phyloP scores from a whole-genome alignment of 64 coral and sea anemone species.

The Stichodactyla helianthus region DNA sequence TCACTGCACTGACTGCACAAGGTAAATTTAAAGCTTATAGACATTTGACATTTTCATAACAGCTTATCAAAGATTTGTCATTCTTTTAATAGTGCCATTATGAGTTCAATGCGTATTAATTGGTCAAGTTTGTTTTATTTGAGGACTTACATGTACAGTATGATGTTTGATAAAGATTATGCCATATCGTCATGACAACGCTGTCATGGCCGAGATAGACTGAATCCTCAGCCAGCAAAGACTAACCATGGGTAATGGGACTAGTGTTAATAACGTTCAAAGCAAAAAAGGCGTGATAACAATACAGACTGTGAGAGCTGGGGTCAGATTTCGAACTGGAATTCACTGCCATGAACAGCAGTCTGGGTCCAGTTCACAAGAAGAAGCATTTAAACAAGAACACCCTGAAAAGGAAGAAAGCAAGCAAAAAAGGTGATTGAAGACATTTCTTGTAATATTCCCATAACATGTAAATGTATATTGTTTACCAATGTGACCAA shows the following conservation, averaged over 20 bases:
- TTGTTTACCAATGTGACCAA: no score
- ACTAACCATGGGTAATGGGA: neutral
- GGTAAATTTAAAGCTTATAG: no score
- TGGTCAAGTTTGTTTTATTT: neutral
- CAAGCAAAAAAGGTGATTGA: neutral
- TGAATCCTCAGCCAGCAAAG: neutral
- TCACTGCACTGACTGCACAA: no score
- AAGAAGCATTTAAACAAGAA: neutral
- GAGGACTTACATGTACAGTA: neutral
- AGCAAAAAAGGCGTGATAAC: neutral
- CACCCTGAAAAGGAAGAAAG: neutral
- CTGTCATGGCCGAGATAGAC: neutral
- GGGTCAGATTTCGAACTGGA: neutral
- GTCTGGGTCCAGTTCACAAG: neutral
- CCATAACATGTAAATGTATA: neutral
- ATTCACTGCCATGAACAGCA: neutral
- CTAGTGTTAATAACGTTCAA: neutral
- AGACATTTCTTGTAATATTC: neutral
- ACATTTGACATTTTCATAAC: no score
- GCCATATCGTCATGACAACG: neutral
- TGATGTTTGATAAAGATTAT: neutral
- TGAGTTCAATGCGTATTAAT: neutral
- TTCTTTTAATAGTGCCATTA: neutral
- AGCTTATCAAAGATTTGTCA: neutral
- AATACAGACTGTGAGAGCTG: neutral